Evolutionary conservation across 2,113 vertebrate genomes (phyloP).

Genomic region (Empidonax traillii): DNA sequence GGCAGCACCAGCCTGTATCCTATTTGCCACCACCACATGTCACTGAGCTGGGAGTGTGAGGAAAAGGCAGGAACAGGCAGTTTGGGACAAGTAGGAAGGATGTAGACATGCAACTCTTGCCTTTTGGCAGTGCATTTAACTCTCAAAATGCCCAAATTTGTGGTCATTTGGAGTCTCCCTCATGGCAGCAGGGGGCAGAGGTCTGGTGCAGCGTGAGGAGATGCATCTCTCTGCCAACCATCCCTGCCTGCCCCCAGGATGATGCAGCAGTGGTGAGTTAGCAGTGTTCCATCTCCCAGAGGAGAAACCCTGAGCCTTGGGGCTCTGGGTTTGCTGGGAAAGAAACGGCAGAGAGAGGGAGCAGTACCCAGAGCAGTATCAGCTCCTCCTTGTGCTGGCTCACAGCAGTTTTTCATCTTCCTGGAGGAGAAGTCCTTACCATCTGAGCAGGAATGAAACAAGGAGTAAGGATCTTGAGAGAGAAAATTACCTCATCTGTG

Average conservation of each 20-base stretch:
- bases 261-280: neutral
- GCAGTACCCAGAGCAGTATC: neutral
- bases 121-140: rapidly evolving
- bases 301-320: neutral
- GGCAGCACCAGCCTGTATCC: neutral
- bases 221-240: neutral
- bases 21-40: rapidly evolving
- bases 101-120: rapidly evolving
- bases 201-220: neutral
- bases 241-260: rapidly evolving
- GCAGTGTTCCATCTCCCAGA: neutral
- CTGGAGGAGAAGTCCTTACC: neutral
- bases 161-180: neutral
- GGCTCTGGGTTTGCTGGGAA: neutral
- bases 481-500: slow-evolving; percentile 23
- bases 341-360: neutral
- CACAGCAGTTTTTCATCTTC: neutral
- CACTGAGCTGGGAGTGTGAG: rapidly evolving
- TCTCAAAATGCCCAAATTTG: neutral
- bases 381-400: neutral
- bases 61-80: neutral
- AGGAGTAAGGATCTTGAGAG: slow-evolving; percentile 29
- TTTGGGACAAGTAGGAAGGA: neutral
- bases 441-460: neutral
- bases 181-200: neutral